Base-by-base conservation (phyloP, 2,113 vertebrate genomes). In the Erpornis zantholeuca region DNA sequence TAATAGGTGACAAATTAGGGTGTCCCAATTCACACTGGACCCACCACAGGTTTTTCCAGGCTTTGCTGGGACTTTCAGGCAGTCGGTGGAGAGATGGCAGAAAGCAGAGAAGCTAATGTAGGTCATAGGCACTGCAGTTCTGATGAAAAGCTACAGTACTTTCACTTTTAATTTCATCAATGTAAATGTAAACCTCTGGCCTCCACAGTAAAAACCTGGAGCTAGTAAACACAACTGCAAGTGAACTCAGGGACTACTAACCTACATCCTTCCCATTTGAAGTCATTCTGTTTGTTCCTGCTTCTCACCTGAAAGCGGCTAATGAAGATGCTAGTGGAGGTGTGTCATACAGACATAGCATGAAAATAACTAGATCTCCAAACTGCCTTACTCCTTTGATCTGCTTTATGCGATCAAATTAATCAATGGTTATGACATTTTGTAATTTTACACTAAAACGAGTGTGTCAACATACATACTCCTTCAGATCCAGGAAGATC, bases 81-180 rank as follows among this genome's bases (percentile, higher is more conserved):
- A 75, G 40, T 15, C 0, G 0, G 17, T 45, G 28, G 17, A 70
- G 50, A 56, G 71, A 69, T 0, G 9, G 47, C 44, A 92, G 66
- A 68, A 81, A 82, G 63, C 20, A 91, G 35, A 35, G 24, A 70
- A 86, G 36, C 64, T 49, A 81, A 96, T 88, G 72, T 45, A 94
- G 71, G 85, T 88, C 94, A 94, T 0, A 1, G 24, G 28, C 79
- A 88, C 56, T 44, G 82, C 40, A 49, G 64, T 65, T 88, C 59
- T 81, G 82, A 80, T 75, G 68, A 92, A 73, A 95, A 92, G 33
- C 59, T 93, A 90, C 85, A 82, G 68, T 24, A 65, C 92, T 88
- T 95, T 95, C 92, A 94, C 90, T 96, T 89, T n/a, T 80, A n/a
- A 92, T 96, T 93, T 70, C 64, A 82, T 94, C 96, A 92, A 44